phyloP scores from a whole-genome alignment of 1,140 invertebrate species.

The Zaprionus africanus region DNA sequence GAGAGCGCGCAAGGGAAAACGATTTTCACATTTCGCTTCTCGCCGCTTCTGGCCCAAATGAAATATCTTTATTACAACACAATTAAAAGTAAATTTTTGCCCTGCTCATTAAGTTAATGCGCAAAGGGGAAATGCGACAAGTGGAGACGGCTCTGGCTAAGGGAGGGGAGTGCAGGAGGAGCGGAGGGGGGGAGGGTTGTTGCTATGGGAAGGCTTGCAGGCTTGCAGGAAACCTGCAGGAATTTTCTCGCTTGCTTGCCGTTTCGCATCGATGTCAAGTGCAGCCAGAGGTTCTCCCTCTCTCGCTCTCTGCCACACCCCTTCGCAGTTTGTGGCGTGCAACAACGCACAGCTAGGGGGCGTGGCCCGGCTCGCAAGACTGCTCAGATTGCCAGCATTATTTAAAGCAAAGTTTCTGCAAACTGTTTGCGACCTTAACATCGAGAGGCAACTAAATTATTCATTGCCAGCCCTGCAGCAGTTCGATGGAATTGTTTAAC shows the following conservation, averaged over 20 bases:
- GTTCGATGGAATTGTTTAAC: slow-evolving; percentile 20
- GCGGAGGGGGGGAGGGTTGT: too few relatives aligned
- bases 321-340: neutral
- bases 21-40: slow-evolving; percentile 36
- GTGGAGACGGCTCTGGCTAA: neutral
- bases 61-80: slow-evolving; percentile 65
- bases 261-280: slow-evolving; percentile 19
- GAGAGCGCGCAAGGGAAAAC: slow-evolving; percentile 2
- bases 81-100: slow-evolving; percentile 64
- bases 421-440: slow-evolving; percentile 4
- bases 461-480: neutral
- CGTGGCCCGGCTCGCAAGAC: neutral
- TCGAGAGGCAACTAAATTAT: slow-evolving; percentile 26
- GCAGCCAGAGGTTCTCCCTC: slow-evolving; percentile 5
- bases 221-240: neutral
- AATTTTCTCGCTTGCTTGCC: neutral
- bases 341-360: neutral
- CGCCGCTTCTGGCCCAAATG: slow-evolving; percentile 19
- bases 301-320: neutral
- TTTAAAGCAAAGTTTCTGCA: neutral
- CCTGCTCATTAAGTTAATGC: slow-evolving; percentile 63
- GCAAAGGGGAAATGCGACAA: slow-evolving; percentile 39
- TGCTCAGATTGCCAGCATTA: slow-evolving; percentile 1
- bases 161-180: neutral
- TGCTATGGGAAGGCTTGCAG: neutral